A percentile compares a stretch with the other conserved stretches of the same genome.
Evolutionary conservation across 2,113 vertebrate species (phyloP).

Genomic region (Aleadryas rufinucha): DNA sequence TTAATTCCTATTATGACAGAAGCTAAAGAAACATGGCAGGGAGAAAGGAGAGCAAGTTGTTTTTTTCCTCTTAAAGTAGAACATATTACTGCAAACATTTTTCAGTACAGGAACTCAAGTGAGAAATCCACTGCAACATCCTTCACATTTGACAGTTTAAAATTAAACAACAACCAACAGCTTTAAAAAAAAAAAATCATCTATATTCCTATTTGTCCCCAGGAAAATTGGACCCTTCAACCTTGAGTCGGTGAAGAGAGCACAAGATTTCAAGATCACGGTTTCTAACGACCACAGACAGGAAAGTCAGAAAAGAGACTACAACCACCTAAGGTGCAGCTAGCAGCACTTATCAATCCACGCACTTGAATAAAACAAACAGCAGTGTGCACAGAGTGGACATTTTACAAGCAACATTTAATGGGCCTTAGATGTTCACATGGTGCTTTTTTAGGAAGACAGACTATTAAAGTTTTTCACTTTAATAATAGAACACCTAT

Average conservation of each 20-base stretch:
- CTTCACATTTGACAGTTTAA: neutral
- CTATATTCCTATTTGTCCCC: neutral
- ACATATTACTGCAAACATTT: neutral
- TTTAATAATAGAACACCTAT: neutral
- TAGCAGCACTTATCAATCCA: neutral
- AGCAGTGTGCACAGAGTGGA: neutral
- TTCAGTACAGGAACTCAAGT: neutral
- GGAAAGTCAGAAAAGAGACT: neutral
- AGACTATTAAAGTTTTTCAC: neutral
- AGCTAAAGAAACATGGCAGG: neutral
- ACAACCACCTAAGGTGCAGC: neutral
- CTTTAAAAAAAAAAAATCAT: neutral
- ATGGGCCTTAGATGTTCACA: neutral
- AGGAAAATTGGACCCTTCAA: neutral
- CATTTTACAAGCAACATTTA: neutral
- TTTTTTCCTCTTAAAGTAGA: neutral
- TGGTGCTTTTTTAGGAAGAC: neutral
- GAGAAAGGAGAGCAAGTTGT: neutral
- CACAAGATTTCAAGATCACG: neutral
- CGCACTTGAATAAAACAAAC: neutral
- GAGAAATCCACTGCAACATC: neutral
- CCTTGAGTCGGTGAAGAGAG: neutral
- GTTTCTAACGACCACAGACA: neutral
- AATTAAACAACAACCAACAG: neutral
- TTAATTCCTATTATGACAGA: neutral